Conservation (phyloP, 2,888 invertebrate species). For the Drosophila anceps region DNA sequence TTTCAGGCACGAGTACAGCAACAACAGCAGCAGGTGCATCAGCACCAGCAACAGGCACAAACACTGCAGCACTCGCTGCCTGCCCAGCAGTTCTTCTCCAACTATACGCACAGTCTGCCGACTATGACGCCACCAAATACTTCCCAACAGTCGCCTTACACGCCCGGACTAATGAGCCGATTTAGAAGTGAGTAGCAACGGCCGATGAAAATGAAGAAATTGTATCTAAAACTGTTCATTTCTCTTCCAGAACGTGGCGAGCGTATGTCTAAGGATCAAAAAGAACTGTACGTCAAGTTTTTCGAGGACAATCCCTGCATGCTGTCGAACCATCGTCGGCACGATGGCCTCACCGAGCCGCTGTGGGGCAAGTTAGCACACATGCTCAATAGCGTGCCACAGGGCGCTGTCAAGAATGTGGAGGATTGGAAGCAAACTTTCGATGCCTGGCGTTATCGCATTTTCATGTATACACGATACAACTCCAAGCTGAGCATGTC, state of each 20-base stretch:
- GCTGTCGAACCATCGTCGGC: constrained; percentile 81
- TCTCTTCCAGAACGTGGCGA: constrained; percentile 77
- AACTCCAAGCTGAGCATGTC: constrained; percentile 82
- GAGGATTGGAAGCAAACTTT: constrained; percentile 84
- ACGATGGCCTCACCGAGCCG: constrained; percentile 80
- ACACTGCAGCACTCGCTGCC: constrained; percentile 60
- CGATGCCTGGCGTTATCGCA: constrained; percentile 83
- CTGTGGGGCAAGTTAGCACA: constrained; percentile 80
- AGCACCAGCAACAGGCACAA: constrained; percentile 57
- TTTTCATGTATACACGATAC: constrained; percentile 83
- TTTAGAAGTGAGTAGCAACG: constrained; percentile 72
- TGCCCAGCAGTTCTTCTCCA: constrained; percentile 67
- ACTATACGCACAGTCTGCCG: constrained; percentile 66
- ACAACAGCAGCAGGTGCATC: constrained; percentile 60
- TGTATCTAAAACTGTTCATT: neutral
- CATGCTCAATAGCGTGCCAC: constrained; percentile 81
- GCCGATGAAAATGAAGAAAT: neutral
- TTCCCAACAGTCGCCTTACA: constrained; percentile 73
- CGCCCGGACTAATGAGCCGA: constrained; percentile 78
- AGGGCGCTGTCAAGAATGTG: constrained; percentile 82
- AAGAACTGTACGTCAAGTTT: constrained; percentile 82
- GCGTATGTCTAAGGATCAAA: constrained; percentile 83
- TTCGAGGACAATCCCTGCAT: constrained; percentile 83
- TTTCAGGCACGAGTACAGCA: constrained; percentile 65
- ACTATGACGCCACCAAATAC: constrained; percentile 65